These are phyloP conservation scores for Cairina moschata DNA, from an alignment of 2,113 vertebrate species.

Conservation along the genomic window DNA sequence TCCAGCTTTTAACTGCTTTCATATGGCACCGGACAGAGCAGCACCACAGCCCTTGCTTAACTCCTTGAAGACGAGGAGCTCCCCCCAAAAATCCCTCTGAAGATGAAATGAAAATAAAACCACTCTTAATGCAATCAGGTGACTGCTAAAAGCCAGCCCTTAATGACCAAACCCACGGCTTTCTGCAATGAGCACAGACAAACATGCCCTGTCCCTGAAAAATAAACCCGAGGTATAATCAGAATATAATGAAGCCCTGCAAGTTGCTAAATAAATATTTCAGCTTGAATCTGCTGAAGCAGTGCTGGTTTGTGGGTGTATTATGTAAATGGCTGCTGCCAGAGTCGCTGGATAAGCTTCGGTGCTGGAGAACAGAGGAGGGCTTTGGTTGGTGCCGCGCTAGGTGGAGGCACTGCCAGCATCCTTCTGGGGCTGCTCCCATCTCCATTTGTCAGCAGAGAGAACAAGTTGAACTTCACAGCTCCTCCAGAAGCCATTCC, in stretches of 20 bases:
- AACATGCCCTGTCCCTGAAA: neutral
- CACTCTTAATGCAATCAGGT: neutral
- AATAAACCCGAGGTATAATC: neutral
- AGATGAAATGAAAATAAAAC: neutral
- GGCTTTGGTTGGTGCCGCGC: neutral
- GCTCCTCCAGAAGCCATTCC: neutral
- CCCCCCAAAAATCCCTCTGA: neutral
- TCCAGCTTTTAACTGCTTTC: conserved; percentile 77
- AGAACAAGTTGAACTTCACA: neutral
- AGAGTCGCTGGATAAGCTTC: conserved; percentile 45
- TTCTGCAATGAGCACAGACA: neutral
- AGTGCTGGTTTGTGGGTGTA: conserved; percentile 39
- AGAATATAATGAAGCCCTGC: neutral
- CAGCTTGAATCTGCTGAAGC: conserved; percentile 21
- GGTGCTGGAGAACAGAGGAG: neutral
- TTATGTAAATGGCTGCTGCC: conserved; percentile 65
- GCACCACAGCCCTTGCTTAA: conserved; percentile 33
- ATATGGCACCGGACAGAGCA: conserved; percentile 59
- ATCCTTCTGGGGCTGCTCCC: neutral
- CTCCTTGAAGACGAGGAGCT: neutral
- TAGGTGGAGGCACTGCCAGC: neutral
- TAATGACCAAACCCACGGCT: neutral
- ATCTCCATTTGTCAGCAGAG: neutral
- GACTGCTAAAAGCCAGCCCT: neutral
- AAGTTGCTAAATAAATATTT: conserved; percentile 44